Evolutionary conservation across 2,797 vertebrate species (phyloP).

Genomic region (Macropus fuliginosus): DNA sequence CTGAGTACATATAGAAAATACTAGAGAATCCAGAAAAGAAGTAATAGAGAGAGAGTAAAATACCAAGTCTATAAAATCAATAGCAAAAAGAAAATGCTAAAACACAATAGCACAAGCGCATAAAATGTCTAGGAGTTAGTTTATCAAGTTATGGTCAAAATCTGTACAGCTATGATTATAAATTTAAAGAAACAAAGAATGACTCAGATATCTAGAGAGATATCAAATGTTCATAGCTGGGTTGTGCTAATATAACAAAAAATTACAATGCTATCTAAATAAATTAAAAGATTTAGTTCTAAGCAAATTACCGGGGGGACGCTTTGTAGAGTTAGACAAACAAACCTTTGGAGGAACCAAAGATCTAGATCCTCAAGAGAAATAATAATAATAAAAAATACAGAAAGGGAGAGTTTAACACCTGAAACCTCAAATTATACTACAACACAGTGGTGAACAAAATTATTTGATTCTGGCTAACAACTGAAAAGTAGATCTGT

Average conservation of each 20-base stretch:
- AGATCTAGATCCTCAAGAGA: neutral
- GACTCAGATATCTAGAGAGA: neutral
- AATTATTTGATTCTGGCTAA: neutral
- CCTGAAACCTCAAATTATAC: neutral
- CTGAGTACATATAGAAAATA: neutral
- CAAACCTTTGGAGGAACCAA: neutral
- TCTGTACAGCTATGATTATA: conserved; percentile 70
- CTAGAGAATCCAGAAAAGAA: neutral
- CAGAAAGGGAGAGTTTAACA: neutral
- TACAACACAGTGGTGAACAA: neutral
- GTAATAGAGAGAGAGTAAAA: neutral
- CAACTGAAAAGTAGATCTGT: neutral
- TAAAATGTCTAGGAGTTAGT: neutral
- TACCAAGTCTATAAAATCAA: neutral
- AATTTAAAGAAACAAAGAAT: neutral
- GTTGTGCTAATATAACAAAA: neutral
- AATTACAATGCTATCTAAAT: neutral
- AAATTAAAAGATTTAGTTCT: neutral
- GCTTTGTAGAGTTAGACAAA: neutral
- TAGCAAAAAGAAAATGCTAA: neutral
- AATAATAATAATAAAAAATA: neutral
- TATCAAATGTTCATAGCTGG: neutral
- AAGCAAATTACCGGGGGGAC: neutral
- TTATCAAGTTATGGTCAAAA: neutral
- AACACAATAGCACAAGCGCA: neutral